Conservation (phyloP, 35 echinoderm and acorn worm species). For the Apostichopus japonicus region DNA sequence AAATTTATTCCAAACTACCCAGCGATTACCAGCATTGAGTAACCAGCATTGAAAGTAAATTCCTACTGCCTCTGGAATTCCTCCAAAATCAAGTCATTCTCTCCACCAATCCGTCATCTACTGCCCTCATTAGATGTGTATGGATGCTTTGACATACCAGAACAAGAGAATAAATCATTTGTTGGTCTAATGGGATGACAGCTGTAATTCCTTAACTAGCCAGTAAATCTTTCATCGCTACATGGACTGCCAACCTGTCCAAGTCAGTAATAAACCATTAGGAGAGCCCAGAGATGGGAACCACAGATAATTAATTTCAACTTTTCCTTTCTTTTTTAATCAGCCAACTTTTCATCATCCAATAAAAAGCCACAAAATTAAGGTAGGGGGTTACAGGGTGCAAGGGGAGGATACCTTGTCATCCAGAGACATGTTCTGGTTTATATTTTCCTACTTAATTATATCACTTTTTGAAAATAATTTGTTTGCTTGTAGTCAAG, state of each 20-base stretch:
- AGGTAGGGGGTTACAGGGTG: not conserved
- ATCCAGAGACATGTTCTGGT: not conserved
- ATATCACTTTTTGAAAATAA: not conserved
- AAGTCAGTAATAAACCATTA: constrained; percentile 9
- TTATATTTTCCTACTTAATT: not conserved
- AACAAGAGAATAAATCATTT: not conserved
- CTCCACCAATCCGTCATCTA: not conserved
- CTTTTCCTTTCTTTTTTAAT: not conserved
- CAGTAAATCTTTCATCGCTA: not conserved
- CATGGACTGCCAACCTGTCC: constrained; percentile 4
- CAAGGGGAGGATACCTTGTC: not conserved
- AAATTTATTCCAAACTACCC: too few relatives aligned
- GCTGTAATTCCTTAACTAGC: constrained; percentile 17
- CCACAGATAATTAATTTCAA: constrained; percentile 15
- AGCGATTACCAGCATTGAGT: too few relatives aligned
- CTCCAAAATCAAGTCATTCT: not conserved
- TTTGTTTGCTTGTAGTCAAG: not conserved
- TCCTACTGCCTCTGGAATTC: not conserved
- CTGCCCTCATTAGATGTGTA: constrained; percentile 1
- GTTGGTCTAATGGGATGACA: constrained; percentile 7
- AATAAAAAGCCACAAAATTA: not conserved
- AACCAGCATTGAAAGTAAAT: too few relatives aligned
- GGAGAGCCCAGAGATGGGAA: not conserved
- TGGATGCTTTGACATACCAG: constrained; percentile 13
- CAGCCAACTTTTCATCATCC: constrained; percentile 11